phyloP scores from a whole-genome alignment of 2,888 invertebrate genomes.

The Augochlorella aurata region DNA sequence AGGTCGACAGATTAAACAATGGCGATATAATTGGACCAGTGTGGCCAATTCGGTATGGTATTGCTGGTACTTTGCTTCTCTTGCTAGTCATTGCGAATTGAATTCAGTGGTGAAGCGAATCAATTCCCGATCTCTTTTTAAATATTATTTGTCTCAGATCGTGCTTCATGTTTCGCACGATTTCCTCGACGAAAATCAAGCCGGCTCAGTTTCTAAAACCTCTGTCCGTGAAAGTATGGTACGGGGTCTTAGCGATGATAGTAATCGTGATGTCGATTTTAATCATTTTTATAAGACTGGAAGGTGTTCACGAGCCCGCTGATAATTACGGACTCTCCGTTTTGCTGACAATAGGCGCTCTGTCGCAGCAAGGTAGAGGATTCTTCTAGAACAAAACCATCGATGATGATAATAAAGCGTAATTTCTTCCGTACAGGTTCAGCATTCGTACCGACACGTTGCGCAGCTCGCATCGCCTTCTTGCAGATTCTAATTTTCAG shows the following conservation, averaged over 20 bases:
- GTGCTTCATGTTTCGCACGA: constrained; percentile 73
- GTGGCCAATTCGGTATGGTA: constrained; percentile 62
- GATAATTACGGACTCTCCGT: constrained; percentile 65
- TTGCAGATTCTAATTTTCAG: constrained; percentile 73
- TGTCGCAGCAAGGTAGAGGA: constrained; percentile 72
- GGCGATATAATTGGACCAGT: constrained; percentile 62
- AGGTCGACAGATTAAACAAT: constrained; percentile 45
- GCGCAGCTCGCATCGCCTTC: constrained; percentile 73
- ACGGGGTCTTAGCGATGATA: constrained; percentile 59
- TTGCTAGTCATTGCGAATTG: neutral
- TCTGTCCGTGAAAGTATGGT: constrained; percentile 68
- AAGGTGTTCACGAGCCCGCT: constrained; percentile 54
- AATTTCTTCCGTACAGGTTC: constrained; percentile 64
- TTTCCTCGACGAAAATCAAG: constrained; percentile 65
- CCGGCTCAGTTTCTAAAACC: constrained; percentile 69
- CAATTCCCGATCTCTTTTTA: neutral
- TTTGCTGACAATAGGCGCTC: constrained; percentile 67
- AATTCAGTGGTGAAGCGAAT: neutral
- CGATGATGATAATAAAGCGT: neutral
- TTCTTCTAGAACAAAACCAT: neutral
- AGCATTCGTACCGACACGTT: constrained; percentile 66
- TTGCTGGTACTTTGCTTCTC: neutral
- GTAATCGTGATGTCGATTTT: constrained; percentile 54
- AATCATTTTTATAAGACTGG: constrained; percentile 59
- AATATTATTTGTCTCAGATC: constrained; percentile 57